A percentile compares a stretch with the other conserved stretches of the same genome.
Evolutionary conservation across 2,888 invertebrate genomes (phyloP).

Genomic region (Hypomecis atomaria): DNA sequence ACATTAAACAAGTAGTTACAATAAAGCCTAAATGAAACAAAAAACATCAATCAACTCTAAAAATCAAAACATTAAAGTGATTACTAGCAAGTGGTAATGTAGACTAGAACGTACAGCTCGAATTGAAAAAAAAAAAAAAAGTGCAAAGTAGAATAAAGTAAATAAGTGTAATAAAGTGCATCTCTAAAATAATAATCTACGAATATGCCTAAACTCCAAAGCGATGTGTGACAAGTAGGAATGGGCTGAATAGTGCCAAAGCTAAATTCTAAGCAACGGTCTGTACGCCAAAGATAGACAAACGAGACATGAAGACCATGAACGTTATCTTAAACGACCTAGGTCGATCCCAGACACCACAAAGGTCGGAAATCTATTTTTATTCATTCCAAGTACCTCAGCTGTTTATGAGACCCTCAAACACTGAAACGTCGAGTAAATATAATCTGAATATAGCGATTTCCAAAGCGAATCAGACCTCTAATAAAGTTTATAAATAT

Average conservation of each 20-base stretch:
- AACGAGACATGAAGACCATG: not conserved
- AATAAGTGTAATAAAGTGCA: no score
- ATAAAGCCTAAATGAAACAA: no score
- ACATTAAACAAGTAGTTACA: no score
- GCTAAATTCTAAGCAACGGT: not conserved
- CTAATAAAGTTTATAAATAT: slow-evolving; percentile 20
- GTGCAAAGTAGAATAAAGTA: no score
- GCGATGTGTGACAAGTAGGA: not conserved
- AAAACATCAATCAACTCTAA: no score
- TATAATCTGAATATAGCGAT: slow-evolving; percentile 24
- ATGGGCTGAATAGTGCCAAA: not conserved
- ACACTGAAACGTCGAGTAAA: slow-evolving; percentile 18
- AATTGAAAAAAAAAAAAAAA: no score
- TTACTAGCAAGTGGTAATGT: no score
- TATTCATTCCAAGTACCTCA: slow-evolving; percentile 10
- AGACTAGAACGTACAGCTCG: no score
- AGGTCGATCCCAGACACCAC: not conserved
- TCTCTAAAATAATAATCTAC: no score
- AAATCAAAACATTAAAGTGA: no score
- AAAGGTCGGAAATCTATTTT: slow-evolving; percentile 19
- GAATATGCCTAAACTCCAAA: no score
- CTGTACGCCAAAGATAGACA: not conserved
- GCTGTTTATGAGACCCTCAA: slow-evolving; percentile 13
- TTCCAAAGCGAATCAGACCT: slow-evolving; percentile 12
- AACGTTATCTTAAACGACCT: slow-evolving; percentile 10